Percentiles rank a stretch among this genome's conserved stretches.
Conservation (phyloP, 2,888 invertebrate genomes). For the Chrysolina oricalcia region DNA sequence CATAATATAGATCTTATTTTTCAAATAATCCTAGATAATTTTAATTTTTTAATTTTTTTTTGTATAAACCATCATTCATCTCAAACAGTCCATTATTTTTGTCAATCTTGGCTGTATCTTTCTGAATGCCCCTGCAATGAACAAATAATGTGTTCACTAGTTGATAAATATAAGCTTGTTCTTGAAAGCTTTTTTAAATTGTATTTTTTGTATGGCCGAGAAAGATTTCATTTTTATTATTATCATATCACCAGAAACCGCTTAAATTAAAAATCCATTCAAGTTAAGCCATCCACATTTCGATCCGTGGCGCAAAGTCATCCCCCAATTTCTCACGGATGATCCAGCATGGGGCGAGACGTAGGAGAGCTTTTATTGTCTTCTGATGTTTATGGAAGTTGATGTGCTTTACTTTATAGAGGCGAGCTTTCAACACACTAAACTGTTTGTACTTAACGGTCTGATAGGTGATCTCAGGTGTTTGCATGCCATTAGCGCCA, state of each 20-base stretch:
- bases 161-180: too few relatives aligned
- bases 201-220: too few relatives aligned
- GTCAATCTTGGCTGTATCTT: too few relatives aligned
- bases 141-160: too few relatives aligned
- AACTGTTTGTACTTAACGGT: slow-evolving; percentile 64
- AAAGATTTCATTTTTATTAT: too few relatives aligned
- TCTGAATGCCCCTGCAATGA: too few relatives aligned
- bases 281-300: neutral
- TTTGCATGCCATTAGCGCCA: slow-evolving; percentile 70
- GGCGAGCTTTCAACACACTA: slow-evolving; percentile 65
- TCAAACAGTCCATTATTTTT: too few relatives aligned
- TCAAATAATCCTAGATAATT: too few relatives aligned
- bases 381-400: slow-evolving; percentile 69
- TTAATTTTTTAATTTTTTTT: too few relatives aligned
- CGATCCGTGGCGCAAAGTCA: slow-evolving; percentile 38
- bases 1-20: too few relatives aligned
- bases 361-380: slow-evolving; percentile 54
- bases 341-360: slow-evolving; percentile 44
- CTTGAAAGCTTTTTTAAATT: too few relatives aligned
- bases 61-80: too few relatives aligned
- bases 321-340: slow-evolving; percentile 20
- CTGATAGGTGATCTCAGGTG: slow-evolving; percentile 70
- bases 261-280: neutral
- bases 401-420: slow-evolving; percentile 69
- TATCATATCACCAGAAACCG: neutral